Evolutionary conservation across 2,113 vertebrate species (phyloP).

Genomic region (Cinclus mexicanus): DNA sequence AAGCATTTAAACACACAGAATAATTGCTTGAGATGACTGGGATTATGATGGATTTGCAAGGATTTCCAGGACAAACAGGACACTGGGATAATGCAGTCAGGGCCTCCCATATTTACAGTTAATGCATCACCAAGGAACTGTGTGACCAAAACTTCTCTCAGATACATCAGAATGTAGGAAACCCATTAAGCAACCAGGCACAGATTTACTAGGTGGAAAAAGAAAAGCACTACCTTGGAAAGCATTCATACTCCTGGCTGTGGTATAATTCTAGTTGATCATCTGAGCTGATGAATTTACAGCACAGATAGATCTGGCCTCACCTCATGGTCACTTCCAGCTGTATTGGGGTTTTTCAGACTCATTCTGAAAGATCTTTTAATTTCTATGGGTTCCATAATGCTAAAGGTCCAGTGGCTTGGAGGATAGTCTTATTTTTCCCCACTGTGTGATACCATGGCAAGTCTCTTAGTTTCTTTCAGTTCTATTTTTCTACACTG

Average conservation of each 20-base stretch:
- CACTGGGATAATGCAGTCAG: not conserved
- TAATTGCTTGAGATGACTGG: not conserved
- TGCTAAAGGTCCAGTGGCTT: not conserved
- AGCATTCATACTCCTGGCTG: accelerated
- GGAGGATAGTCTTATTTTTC: not conserved
- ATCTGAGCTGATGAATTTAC: not conserved
- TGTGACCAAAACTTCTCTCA: not conserved
- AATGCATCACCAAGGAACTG: not conserved
- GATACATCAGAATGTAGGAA: not conserved
- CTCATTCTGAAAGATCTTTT: not conserved
- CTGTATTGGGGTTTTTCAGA: not conserved
- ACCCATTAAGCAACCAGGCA: not conserved
- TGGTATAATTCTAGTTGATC: not conserved
- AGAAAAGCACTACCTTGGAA: not conserved
- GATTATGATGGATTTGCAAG: not conserved
- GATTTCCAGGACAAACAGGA: not conserved
- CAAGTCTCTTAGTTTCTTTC: not conserved
- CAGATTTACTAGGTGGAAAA: not conserved
- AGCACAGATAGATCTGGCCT: not conserved
- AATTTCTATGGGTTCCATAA: not conserved
- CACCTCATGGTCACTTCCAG: not conserved
- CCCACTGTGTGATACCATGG: not conserved
- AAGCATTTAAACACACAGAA: not conserved
- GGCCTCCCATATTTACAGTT: not conserved
- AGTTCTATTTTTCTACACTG: not conserved